phyloP scores from a whole-genome alignment of 2,888 invertebrate genomes.

The Ectemnius lituratus region DNA sequence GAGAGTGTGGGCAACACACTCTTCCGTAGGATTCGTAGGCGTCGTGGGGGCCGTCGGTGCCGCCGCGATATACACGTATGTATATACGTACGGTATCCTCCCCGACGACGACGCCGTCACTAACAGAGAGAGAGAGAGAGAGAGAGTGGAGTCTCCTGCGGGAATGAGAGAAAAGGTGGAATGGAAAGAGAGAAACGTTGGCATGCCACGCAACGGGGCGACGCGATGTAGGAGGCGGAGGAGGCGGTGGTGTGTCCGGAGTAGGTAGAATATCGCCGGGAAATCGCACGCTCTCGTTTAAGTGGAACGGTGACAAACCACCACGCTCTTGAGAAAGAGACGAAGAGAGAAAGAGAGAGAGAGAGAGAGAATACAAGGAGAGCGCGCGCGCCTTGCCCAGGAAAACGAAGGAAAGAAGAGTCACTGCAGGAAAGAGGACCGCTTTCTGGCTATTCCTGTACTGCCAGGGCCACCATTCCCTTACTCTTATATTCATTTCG shows the following conservation, averaged over 20 bases:
- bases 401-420: too few species aligned
- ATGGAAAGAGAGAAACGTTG: conserved; percentile 57
- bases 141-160: too few species aligned
- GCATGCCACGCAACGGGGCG: conserved; percentile 49
- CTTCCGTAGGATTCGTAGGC: conserved; percentile 59
- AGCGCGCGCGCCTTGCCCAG: too few species aligned
- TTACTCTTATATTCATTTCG: neutral
- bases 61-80: too few species aligned
- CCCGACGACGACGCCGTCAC: neutral
- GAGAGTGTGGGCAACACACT: conserved; percentile 41
- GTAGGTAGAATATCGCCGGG: conserved; percentile 64
- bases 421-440: conserved; percentile 27
- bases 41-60: conserved; percentile 62
- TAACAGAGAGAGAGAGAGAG: too few species aligned
- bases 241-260: conserved; percentile 34
- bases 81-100: conserved; percentile 55
- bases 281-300: conserved; percentile 56
- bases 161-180: neutral
- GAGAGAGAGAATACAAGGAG: too few species aligned
- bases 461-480: conserved; percentile 41
- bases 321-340: too few species aligned
- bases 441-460: conserved; percentile 58
- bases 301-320: conserved; percentile 56
- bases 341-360: too few species aligned
- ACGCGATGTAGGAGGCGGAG: conserved; percentile 41